Conservation (phyloP, 2,113 vertebrate species). For the Oreochromis tanganicae region DNA sequence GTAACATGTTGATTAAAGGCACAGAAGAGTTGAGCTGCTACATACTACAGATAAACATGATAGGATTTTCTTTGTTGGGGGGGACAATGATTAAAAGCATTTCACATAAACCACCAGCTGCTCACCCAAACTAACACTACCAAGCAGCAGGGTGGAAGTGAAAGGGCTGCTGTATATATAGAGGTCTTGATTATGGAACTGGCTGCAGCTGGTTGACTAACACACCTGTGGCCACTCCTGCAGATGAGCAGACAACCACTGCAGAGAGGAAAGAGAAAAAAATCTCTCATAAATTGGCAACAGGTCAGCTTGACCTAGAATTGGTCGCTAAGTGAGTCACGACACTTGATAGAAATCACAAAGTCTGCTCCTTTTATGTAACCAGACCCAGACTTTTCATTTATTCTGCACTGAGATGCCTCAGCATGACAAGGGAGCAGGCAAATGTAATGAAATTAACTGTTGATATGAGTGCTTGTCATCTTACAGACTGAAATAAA, state of each 20-base stretch:
- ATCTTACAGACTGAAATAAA: not conserved
- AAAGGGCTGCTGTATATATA: not conserved
- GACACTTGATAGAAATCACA: not conserved
- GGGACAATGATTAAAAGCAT: rapidly evolving
- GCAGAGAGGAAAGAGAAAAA: not conserved
- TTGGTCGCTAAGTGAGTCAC: not conserved
- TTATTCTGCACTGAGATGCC: not conserved
- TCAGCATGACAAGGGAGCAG: not conserved
- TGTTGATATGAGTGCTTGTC: not conserved
- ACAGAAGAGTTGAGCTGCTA: not conserved
- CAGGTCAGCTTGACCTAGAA: not conserved
- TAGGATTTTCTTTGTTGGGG: not conserved
- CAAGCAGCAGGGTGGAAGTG: not conserved
- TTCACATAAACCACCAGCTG: not conserved
- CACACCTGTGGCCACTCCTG: not conserved
- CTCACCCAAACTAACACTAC: not conserved
- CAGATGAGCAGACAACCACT: not conserved
- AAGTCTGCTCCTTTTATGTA: not conserved
- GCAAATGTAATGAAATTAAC: not conserved
- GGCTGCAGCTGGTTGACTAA: not conserved
- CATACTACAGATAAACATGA: not conserved
- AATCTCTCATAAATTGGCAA: not conserved
- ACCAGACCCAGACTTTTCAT: not conserved
- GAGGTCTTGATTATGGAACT: not conserved
- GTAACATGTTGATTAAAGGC: not conserved